Evolutionary conservation across 2,888 invertebrate genomes (phyloP), one percentile per base, ranked within the genome.

Genomic region (Ophion slaviceki): DNA sequence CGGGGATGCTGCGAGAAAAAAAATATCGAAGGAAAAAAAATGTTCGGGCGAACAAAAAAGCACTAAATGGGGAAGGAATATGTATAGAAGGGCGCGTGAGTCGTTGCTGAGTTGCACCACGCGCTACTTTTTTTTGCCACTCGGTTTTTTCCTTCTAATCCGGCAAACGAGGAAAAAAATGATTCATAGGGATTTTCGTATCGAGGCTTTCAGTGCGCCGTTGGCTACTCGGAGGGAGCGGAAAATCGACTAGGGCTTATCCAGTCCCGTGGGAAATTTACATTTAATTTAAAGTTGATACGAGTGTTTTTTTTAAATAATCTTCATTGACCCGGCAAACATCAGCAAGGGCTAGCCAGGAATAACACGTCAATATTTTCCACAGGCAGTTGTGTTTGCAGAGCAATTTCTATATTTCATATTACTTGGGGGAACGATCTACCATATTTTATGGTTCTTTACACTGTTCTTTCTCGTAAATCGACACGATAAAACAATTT

Each of bases 221-320:
- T 36, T 32, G 20, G 32, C 3, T 17, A 36, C 57, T 36, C 32
- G 11, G 17, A 67, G 28, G 20, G 36, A 53, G 14, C 36, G n/a
- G 17, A 72, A 66, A 72, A 59, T 67, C 28, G 36, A 59, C 59
- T n/a, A 24, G 57, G 53, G 81, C 59, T 85, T 85, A 77, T 86
- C 59, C 64, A 80, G 45, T 80, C 76, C 76, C 87, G 85, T 87
- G 87, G 87, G 87, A 87, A 87, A 87, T 82, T 75, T 61, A 57
- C 62, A 71, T 81, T 83, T 80, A 68, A 86, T 87, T 85, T 64
- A 20, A 79, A 79, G 59, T 85, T 87, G 61, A 87, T 86, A 74
- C 28, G 36, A 67, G 24, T 59, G 24, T 59, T 81, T 67, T 81
- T 67, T 74, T 32, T 20, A 40, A 40, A 68, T 28, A 28, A 70